Conservation (phyloP, 2,797 vertebrate species). For the Pangasius mekongensis region DNA sequence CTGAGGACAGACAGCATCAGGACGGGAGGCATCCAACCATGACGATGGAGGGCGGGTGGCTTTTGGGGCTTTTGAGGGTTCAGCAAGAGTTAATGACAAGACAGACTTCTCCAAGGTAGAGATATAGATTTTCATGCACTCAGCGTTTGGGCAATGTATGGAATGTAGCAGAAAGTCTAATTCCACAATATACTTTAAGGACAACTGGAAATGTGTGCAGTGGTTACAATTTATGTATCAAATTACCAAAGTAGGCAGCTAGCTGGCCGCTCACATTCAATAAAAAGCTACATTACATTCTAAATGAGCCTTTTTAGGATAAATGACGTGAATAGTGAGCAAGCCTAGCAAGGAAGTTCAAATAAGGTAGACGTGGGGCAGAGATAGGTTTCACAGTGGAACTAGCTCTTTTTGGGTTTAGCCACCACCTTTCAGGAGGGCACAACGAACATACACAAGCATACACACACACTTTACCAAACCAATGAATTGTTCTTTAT, state of each 20-base stretch:
- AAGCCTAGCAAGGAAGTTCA: conserved; percentile 40
- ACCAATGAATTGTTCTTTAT: conserved; percentile 76
- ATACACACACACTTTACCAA: conserved; percentile 43
- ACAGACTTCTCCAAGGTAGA: conserved; percentile 36
- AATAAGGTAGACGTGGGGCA: conserved; percentile 41
- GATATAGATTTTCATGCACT: conserved; percentile 24
- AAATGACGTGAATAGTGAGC: conserved; percentile 20
- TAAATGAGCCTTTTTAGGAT: conserved; percentile 11
- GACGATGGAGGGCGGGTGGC: conserved; percentile 45
- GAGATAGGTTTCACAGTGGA: conserved; percentile 26
- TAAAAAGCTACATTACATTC: conserved; percentile 20
- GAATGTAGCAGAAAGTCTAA: not conserved
- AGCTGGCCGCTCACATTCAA: not conserved
- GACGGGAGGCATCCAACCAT: conserved; percentile 58
- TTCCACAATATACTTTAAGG: not conserved
- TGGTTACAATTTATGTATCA: not conserved
- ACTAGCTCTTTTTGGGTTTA: conserved; percentile 49
- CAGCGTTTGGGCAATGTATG: not conserved
- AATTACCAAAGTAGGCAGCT: not conserved
- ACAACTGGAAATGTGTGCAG: not conserved
- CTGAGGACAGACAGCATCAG: conserved; percentile 61
- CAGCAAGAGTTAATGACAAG: conserved; percentile 50
- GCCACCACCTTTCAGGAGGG: conserved; percentile 57
- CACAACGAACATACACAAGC: conserved; percentile 40
- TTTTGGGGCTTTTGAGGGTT: conserved; percentile 50